These are phyloP conservation scores for Drosophila ezoana DNA, from an alignment of 2,888 invertebrate species.

Conservation along the genomic window DNA sequence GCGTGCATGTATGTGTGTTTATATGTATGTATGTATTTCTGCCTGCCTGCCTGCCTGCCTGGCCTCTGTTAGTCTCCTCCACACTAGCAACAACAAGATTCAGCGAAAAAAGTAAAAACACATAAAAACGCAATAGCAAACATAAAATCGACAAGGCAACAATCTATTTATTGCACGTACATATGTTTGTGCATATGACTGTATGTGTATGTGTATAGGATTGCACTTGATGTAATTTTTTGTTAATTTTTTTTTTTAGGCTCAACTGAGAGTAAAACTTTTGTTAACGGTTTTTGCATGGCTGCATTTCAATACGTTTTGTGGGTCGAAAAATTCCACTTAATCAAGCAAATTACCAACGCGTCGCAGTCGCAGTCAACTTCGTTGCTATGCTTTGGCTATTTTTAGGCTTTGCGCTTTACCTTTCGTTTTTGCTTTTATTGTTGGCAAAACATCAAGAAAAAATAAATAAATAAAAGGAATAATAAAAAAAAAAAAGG, in stretches of 20 bases:
- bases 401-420: slow-evolving; percentile 70
- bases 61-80: slow-evolving; percentile 26
- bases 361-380: slow-evolving; percentile 45
- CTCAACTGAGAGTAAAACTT: slow-evolving; percentile 9
- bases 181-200: slow-evolving; percentile 17
- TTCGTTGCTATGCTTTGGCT: slow-evolving; percentile 55
- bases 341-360: slow-evolving; percentile 76
- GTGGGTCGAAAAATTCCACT: slow-evolving; percentile 69
- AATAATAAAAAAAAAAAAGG: slow-evolving; percentile 22
- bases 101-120: slow-evolving; percentile 35
- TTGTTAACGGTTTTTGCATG: slow-evolving; percentile 30
- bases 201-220: not conserved
- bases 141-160: slow-evolving; percentile 54
- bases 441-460: slow-evolving; percentile 70
- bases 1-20: slow-evolving; percentile 16
- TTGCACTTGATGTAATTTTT: slow-evolving; percentile 23
- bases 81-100: slow-evolving; percentile 40
- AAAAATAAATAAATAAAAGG: slow-evolving; percentile 23
- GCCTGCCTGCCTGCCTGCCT: slow-evolving; percentile 36
- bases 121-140: slow-evolving; percentile 51
- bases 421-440: slow-evolving; percentile 57
- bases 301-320: slow-evolving; percentile 48
- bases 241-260: slow-evolving; percentile 1
- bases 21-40: slow-evolving; percentile 26
- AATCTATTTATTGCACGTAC: slow-evolving; percentile 66